Evolutionary conservation across 2,797 vertebrate genomes (phyloP), one percentile per base, ranked within the genome.

Genomic region (Xiphorhynchus erythropygius): DNA sequence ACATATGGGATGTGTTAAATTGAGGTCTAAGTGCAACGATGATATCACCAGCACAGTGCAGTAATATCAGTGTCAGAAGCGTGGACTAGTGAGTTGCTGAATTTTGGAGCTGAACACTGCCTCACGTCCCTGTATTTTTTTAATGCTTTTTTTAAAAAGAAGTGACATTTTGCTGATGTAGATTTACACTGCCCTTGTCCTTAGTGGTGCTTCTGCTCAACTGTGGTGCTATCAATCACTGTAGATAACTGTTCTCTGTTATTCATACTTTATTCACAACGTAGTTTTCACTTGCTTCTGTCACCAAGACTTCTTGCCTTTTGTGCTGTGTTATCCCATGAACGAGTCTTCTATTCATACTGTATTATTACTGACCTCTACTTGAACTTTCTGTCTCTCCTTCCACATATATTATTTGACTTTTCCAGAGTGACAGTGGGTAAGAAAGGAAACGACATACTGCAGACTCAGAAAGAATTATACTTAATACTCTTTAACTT

Each of bases 1-100:
- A 91, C 91, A 95, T 94, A 87, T 95, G 93, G 94, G 85, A 90
- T 89, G 52, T 94, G 77, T 96, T 95, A 96, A 92, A 86, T 47
- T 50, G 63, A 82, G 74, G 67, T 87, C 87, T 94, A 65, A 96
- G 52, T 79, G 74, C 57, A 82, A 62, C 60, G 55, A 92, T 93
- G 94, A 90, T 96, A 94, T 96, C 96, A 94, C 70, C 83, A 94
- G 60, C 56, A 64, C 82, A 82, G 73, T 71, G 79, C 41, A 84
- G 11, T 88, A 92, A 73, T 88, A 82, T 82, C 67, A 80, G 18
- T 93, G 85, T 90, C 91, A 96, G 82, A 92, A 84, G 42, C 0
- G 0, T 83, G 75, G 65, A 57, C 53, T 44, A 47, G 82, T 23
- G 46, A 87, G 64, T 32, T 75, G 75, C 60, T 89, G 64, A 82